Evolutionary conservation across 2,797 vertebrate species (phyloP).

Genomic region (Macroramphosus scolopax): DNA sequence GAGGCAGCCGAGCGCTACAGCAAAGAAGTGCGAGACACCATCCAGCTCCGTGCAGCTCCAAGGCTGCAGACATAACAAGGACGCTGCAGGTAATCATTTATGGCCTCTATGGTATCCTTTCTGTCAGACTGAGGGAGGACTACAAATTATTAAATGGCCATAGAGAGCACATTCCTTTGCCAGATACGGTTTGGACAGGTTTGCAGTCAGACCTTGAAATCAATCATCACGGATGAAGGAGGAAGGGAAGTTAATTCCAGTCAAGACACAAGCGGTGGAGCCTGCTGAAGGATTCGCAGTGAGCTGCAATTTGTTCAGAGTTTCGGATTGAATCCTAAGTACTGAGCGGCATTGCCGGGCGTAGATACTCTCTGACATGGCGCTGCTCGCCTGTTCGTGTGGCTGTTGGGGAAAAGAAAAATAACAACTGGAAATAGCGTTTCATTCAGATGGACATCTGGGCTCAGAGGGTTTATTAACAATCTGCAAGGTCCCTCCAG

Average conservation of each 20-base stretch:
- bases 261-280: conserved; percentile 32
- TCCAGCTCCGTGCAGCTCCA: conserved; percentile 11
- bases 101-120: conserved; percentile 40
- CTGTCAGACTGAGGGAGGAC: no score
- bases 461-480: conserved; percentile 54
- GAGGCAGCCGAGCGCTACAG: conserved; percentile 9
- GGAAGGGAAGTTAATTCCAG: conserved; percentile 53
- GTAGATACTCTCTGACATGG: conserved; percentile 20
- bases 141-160: conserved; percentile 58
- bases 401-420: conserved; percentile 12
- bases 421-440: conserved; percentile 40
- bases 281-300: conserved; percentile 52
- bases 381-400: conserved; percentile 18
- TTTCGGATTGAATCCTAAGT: conserved; percentile 17
- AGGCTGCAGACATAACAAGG: conserved; percentile 38
- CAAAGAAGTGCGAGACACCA: conserved; percentile 25
- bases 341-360: not conserved
- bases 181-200: conserved; percentile 52
- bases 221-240: conserved; percentile 56
- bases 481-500: conserved; percentile 43
- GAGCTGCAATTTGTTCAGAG: conserved; percentile 22
- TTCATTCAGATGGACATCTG: conserved; percentile 57
- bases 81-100: conserved; percentile 64
- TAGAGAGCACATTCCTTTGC: conserved; percentile 55
- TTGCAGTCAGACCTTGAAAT: conserved; percentile 68